These are phyloP conservation scores for Drosophila elegans DNA, from an alignment of 1,140 invertebrate genomes.

Conservation along the genomic window DNA sequence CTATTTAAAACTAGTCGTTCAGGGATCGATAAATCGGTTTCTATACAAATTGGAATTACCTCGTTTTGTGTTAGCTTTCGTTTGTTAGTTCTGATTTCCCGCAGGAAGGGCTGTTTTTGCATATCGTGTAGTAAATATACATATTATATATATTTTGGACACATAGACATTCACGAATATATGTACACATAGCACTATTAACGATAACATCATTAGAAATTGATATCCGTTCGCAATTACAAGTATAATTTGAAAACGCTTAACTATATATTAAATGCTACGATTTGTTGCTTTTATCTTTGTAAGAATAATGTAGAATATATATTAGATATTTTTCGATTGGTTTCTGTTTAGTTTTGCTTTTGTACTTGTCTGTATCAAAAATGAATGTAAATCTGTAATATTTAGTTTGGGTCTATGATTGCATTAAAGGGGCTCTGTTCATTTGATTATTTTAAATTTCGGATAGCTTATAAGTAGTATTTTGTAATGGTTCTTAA, in stretches of 20 bases:
- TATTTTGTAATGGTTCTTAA: slow-evolving; percentile 3
- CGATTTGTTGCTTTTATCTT: slow-evolving; percentile 19
- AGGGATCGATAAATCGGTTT: slow-evolving; percentile 12
- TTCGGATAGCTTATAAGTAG: slow-evolving; percentile 10
- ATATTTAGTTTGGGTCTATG: slow-evolving; percentile 26
- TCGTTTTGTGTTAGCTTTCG: slow-evolving; percentile 17
- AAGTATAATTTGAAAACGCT: slow-evolving; percentile 45
- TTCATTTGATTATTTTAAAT: slow-evolving; percentile 11
- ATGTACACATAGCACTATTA: slow-evolving; percentile 36
- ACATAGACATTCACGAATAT: slow-evolving; percentile 46
- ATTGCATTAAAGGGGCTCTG: slow-evolving; percentile 33
- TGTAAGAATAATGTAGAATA: slow-evolving; percentile 45
- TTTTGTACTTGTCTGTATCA: slow-evolving; percentile 51
- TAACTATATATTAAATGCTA: slow-evolving; percentile 46
- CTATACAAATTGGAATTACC: slow-evolving; percentile 42
- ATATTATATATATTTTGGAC: slow-evolving; percentile 57
- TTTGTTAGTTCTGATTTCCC: slow-evolving; percentile 20
- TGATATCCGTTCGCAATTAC: slow-evolving; percentile 38
- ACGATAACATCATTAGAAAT: slow-evolving; percentile 30
- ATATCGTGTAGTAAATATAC: slow-evolving; percentile 47
- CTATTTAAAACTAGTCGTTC: slow-evolving; percentile 17
- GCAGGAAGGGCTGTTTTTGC: slow-evolving; percentile 34
- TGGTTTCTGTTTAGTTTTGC: slow-evolving; percentile 53
- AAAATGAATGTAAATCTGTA: slow-evolving; percentile 42
- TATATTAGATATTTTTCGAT: slow-evolving; percentile 48